phyloP scores from a whole-genome alignment of 2,888 invertebrate genomes.

The Pemphredon lugubris region DNA sequence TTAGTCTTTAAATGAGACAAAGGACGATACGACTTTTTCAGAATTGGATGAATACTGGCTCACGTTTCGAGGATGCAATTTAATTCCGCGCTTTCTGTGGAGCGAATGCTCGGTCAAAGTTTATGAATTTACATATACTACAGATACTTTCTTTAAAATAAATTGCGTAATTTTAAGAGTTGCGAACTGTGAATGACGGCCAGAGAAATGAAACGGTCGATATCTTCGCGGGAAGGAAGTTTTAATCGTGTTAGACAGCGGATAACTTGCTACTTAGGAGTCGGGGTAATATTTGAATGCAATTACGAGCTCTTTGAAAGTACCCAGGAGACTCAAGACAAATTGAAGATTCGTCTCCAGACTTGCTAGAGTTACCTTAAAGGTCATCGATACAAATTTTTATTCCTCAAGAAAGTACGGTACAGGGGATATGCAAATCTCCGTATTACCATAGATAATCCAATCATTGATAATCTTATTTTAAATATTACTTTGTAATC shows the following conservation, averaged over 20 bases:
- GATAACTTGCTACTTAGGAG: conserved; percentile 73
- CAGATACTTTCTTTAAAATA: too few relatives aligned
- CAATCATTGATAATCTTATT: too few relatives aligned
- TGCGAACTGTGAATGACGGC: conserved; percentile 36
- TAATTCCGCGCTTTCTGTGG: conserved; percentile 34
- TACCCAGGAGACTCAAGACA: conserved; percentile 23
- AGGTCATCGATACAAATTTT: too few relatives aligned
- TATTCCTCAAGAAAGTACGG: too few relatives aligned
- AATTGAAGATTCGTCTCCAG: conserved; percentile 38
- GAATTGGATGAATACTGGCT: conserved; percentile 44
- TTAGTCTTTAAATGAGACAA: conserved; percentile 26
- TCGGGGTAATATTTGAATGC: conserved; percentile 70
- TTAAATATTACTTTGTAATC: too few relatives aligned
- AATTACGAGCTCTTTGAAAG: conserved; percentile 72
- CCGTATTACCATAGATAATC: too few relatives aligned
- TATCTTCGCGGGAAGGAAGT: conserved; percentile 54
- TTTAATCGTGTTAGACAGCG: conserved; percentile 68
- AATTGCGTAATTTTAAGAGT: conserved; percentile 17
- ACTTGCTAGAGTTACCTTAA: conserved; percentile 4
- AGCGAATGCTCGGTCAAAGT: neutral
- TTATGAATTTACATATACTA: neutral
- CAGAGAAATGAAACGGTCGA: conserved; percentile 37
- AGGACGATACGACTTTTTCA: conserved; percentile 26
- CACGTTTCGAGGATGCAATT: conserved; percentile 30
- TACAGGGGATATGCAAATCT: too few relatives aligned